Evolutionary conservation across 2,888 invertebrate species (phyloP).

Genomic region (Gasteruption jaculator): DNA sequence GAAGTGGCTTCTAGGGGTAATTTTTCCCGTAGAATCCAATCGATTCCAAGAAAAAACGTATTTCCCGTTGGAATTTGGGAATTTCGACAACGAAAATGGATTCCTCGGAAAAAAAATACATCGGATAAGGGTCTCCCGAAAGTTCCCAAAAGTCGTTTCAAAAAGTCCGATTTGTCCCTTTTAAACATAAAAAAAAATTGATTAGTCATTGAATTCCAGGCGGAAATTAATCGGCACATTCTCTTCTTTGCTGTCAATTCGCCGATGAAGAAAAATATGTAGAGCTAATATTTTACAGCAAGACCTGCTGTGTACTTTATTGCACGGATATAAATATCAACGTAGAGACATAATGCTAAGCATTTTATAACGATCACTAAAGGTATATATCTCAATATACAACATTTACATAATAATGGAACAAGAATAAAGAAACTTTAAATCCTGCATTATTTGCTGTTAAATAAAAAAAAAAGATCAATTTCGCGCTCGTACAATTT

Average conservation of each 20-base stretch:
- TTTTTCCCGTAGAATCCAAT: too few relatives aligned
- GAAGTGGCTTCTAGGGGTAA: too few relatives aligned
- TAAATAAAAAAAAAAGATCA: not conserved
- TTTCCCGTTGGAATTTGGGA: too few relatives aligned
- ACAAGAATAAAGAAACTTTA: conserved; percentile 5
- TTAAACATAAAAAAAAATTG: conserved; percentile 3
- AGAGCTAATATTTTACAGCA: conserved; percentile 28
- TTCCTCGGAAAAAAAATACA: too few relatives aligned
- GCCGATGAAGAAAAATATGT: too few relatives aligned
- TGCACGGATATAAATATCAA: conserved; percentile 41
- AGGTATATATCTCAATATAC: conserved; percentile 15
- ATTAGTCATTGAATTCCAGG: too few relatives aligned
- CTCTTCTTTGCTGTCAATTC: too few relatives aligned
- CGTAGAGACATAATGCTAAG: conserved; percentile 24
- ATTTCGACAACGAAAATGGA: too few relatives aligned
- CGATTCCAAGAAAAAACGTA: too few relatives aligned
- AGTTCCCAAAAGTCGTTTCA: too few relatives aligned
- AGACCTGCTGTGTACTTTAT: conserved; percentile 41
- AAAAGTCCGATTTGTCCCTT: not conserved
- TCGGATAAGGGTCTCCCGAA: too few relatives aligned
- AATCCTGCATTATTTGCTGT: not conserved
- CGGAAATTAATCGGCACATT: too few relatives aligned
- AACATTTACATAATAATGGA: conserved; percentile 20
- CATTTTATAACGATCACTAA: conserved; percentile 12
- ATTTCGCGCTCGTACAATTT: conserved; percentile 9